phyloP scores from a whole-genome alignment of 2,113 vertebrate genomes.

The Origma solitaria region DNA sequence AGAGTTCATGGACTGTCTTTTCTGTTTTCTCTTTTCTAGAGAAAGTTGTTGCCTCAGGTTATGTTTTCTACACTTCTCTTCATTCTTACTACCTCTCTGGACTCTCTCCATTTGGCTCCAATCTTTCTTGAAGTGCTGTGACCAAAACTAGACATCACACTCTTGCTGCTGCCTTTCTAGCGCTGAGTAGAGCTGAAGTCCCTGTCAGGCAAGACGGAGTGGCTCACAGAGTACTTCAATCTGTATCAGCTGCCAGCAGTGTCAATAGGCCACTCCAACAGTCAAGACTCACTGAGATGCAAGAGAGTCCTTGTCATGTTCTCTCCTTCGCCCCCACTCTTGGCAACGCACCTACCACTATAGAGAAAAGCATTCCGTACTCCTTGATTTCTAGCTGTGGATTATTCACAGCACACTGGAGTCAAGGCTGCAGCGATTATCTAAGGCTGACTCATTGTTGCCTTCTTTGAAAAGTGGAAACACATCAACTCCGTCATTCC shows the following conservation, averaged over 20 bases:
- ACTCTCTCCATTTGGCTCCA: background rate
- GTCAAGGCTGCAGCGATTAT: conserved; percentile 25
- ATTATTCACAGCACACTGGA: background rate
- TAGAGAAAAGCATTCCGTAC: background rate
- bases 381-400: background rate
- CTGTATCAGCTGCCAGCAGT: background rate
- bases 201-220: background rate
- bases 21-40: background rate
- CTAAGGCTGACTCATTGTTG: background rate
- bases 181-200: background rate
- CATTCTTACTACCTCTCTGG: background rate
- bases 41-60: background rate
- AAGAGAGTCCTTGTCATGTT: conserved; percentile 11
- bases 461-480: background rate
- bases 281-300: conserved; percentile 23
- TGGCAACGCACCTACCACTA: background rate
- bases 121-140: background rate
- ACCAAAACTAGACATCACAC: background rate
- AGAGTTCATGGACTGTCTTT: background rate
- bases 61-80: background rate
- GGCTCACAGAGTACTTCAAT: background rate
- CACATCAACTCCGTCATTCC: background rate
- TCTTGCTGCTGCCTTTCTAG: background rate
- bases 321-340: background rate
- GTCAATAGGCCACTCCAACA: conserved; percentile 18